Evolutionary conservation across 2,797 vertebrate species (phyloP), one percentile per base, ranked within the genome.

Genomic region (Eospalax fontanierii): DNA sequence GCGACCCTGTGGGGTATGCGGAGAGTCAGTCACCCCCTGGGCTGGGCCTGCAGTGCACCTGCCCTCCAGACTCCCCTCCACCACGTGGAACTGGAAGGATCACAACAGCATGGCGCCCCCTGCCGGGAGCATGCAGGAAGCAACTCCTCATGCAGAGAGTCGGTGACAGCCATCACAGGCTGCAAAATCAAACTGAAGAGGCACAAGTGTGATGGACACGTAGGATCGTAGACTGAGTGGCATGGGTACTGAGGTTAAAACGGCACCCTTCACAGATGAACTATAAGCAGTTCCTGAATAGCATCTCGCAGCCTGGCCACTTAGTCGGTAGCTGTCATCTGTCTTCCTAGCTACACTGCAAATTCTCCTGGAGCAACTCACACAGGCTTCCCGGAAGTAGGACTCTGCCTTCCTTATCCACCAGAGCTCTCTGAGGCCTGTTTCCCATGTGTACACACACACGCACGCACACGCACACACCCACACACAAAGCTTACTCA

Each of bases 1-100:
- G 89, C 97, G 97, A n/a, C 65, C 28, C 98, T 98, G 50, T 15
- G 88, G 35, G 19, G 40, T 15, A 40, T 2, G 26, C 71, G 43
- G 24, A 22, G 0, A 4, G 30, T 91, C 61, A 92, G 1, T 12
- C 33, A 7, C 0, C 0, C 16, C 1, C 14, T 16, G 30, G 3
- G 22, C 24, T 54, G 3, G 57, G 43, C 4, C 1, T 2, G 2
- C 3, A 16, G 9, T 6, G 43, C 7, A 2, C 57, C 24, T 16
- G 9, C 40, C 63, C 3, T 30, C 43, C 68, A 80, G n/a, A 22
- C 40, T 10, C 21, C 6, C 79, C 7, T 4, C 74, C 0, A 0
- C 35, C 80, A 30, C 3, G 50, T 24, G 79, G 61, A 19, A 10
- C 2, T 0, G 28, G 6, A 10, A 4, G 57, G 46, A 15, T 28